These are phyloP conservation scores for Neoitamus cyanurus DNA, from an alignment of 2,888 invertebrate genomes.

Conservation along the genomic window DNA sequence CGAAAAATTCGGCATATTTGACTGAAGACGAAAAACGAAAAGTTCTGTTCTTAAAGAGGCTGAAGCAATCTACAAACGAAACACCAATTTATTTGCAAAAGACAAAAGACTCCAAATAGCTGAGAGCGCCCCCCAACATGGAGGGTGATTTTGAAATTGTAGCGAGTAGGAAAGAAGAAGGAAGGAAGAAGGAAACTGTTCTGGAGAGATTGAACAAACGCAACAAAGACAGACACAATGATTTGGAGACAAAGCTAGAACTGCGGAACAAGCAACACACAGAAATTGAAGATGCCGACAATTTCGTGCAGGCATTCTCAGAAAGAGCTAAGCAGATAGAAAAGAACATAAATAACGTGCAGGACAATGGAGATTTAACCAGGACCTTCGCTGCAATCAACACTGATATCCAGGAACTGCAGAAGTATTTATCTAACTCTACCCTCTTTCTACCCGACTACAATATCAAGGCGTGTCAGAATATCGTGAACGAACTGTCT, in stretches of 20 bases:
- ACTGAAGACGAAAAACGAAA: slow-evolving; percentile 60
- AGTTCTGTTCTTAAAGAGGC: slow-evolving; percentile 59
- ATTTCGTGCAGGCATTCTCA: slow-evolving; percentile 77
- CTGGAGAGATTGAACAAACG: slow-evolving; percentile 64
- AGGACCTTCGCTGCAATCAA: slow-evolving; percentile 77
- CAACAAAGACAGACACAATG: slow-evolving; percentile 64
- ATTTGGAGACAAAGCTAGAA: slow-evolving; percentile 62
- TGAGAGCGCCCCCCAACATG: slow-evolving; percentile 24
- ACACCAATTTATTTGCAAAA: slow-evolving; percentile 58
- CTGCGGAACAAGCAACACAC: slow-evolving; percentile 61
- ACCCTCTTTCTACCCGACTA: slow-evolving; percentile 84
- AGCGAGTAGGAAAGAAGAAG: slow-evolving; percentile 57
- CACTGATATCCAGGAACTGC: slow-evolving; percentile 78
- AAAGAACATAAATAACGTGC: slow-evolving; percentile 70
- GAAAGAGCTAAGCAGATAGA: slow-evolving; percentile 75
- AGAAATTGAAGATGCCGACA: slow-evolving; percentile 69
- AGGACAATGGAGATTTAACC: slow-evolving; percentile 66
- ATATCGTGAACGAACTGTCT: slow-evolving; percentile 77
- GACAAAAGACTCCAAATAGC: slow-evolving; percentile 39
- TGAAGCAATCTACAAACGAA: slow-evolving; percentile 58
- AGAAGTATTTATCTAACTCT: slow-evolving; percentile 82
- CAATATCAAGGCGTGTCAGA: slow-evolving; percentile 82
- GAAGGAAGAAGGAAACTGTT: too few species aligned
- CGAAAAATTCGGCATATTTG: slow-evolving; percentile 50
- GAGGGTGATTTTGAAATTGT: slow-evolving; percentile 47